phyloP scores from a whole-genome alignment of 2,797 vertebrate genomes.

The Chelonia mydas region DNA sequence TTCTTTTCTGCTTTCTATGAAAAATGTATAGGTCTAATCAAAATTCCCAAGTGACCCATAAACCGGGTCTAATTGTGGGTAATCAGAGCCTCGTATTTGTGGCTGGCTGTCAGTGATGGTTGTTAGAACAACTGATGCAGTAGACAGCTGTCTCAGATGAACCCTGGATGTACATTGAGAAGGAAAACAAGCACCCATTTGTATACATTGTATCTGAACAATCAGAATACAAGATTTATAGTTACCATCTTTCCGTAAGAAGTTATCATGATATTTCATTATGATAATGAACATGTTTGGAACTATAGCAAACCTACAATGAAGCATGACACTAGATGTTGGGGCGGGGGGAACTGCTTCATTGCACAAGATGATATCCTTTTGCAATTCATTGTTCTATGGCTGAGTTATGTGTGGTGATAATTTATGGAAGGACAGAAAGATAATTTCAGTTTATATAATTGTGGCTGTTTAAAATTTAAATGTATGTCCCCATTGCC shows the following conservation, averaged over 20 bases:
- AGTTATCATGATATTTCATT: constrained; percentile 51
- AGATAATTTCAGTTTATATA: constrained; percentile 24
- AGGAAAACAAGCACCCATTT: constrained; percentile 51
- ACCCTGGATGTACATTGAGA: constrained; percentile 57
- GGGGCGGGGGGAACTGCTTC: neutral
- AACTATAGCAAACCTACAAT: neutral
- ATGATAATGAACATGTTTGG: constrained; percentile 5
- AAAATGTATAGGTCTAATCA: constrained; percentile 49
- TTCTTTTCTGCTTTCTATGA: constrained; percentile 51
- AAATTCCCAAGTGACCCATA: constrained; percentile 52
- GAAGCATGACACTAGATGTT: neutral
- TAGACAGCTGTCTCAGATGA: constrained; percentile 70
- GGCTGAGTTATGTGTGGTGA: neutral
- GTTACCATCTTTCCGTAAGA: constrained; percentile 24
- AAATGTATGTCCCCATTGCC: neutral
- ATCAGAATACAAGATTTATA: constrained; percentile 13
- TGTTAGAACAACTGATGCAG: constrained; percentile 63
- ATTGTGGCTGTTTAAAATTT: constrained; percentile 52
- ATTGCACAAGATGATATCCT: neutral
- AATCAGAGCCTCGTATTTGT: constrained; percentile 52
- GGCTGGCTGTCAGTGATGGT: constrained; percentile 58
- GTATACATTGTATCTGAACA: constrained; percentile 27
- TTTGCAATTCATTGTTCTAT: constrained; percentile 24
- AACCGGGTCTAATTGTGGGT: constrained; percentile 47
- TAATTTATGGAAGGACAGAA: constrained; percentile 24